phyloP scores from a whole-genome alignment of 2,888 invertebrate species.

The Pollenia angustigena region DNA sequence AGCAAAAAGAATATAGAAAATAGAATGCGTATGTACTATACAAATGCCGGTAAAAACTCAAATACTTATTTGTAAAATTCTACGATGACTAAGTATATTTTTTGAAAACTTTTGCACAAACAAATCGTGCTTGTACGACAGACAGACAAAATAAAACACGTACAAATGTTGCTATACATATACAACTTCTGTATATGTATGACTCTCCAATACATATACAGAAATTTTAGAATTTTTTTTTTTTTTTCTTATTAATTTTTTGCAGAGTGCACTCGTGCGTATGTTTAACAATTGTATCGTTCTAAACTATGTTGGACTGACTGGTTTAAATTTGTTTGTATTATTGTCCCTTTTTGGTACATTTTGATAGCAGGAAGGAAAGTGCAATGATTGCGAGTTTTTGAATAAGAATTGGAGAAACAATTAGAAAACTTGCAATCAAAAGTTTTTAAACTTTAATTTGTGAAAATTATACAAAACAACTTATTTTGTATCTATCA shows the following conservation, averaged over 20 bases:
- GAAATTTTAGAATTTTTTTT: constrained; percentile 14
- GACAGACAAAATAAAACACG: not conserved
- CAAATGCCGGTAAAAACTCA: constrained; percentile 65
- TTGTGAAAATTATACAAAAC: too few relatives aligned
- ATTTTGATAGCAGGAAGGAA: not conserved
- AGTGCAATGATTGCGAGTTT: too few relatives aligned
- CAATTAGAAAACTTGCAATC: too few relatives aligned
- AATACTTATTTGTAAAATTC: constrained; percentile 36
- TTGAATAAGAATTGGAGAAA: too few relatives aligned
- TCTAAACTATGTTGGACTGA: not conserved
- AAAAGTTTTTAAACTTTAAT: too few relatives aligned
- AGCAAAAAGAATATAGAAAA: constrained; percentile 45
- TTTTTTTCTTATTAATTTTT: constrained; percentile 15
- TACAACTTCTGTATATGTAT: too few relatives aligned
- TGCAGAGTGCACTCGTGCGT: constrained; percentile 66
- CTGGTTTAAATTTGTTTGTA: not conserved
- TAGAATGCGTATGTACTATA: constrained; percentile 17
- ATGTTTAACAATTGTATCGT: constrained; percentile 48
- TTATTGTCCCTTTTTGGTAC: constrained; percentile 3
- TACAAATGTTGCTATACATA: not conserved
- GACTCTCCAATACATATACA: too few relatives aligned
- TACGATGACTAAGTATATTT: constrained; percentile 25
- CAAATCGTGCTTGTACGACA: not conserved
- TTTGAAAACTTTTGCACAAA: not conserved
- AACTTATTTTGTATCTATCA: too few relatives aligned